These are phyloP conservation scores for Pollachius pollachius DNA, from an alignment of 2,113 vertebrate genomes.

Conservation along the genomic window DNA sequence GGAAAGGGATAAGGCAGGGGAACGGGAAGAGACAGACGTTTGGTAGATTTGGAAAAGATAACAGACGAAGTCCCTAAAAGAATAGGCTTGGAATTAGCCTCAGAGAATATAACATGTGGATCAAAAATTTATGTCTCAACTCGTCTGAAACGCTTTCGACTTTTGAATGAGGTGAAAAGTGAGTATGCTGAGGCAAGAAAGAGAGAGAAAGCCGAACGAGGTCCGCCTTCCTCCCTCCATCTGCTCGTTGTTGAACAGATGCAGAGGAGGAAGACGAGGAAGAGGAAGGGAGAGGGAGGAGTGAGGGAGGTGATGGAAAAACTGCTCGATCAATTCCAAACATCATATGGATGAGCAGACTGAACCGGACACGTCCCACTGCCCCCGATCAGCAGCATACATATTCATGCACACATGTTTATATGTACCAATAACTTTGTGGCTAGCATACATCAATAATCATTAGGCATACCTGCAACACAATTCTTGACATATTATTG, in stretches of 20 bases:
- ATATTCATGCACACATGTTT: not conserved
- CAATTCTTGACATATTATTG: not conserved
- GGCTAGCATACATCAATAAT: slow-evolving; percentile 4
- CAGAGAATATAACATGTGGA: too few species aligned
- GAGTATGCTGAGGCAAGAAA: too few species aligned
- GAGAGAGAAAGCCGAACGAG: slow-evolving; percentile 4
- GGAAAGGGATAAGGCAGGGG: not conserved
- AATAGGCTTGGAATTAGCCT: too few species aligned
- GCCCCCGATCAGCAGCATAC: slow-evolving; percentile 8
- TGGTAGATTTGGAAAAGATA: slow-evolving; percentile 20
- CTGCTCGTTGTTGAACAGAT: slow-evolving; percentile 28
- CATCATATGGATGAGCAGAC: slow-evolving; percentile 63
- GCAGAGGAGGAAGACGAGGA: slow-evolving; percentile 36
- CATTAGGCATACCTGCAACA: slow-evolving; percentile 6
- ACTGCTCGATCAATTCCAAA: slow-evolving; percentile 66
- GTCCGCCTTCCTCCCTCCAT: not conserved
- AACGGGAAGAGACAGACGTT: not conserved
- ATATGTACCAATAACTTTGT: not conserved
- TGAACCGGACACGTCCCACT: slow-evolving; percentile 30
- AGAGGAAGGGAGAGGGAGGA: slow-evolving; percentile 53
- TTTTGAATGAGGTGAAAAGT: too few species aligned
- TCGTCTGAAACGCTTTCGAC: too few species aligned
- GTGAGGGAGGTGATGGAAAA: slow-evolving; percentile 47
- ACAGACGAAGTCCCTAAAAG: too few species aligned
- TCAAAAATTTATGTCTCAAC: too few species aligned